Percentiles rank a stretch among this genome's conserved stretches.
phyloP scores from a whole-genome alignment of 1,140 invertebrate genomes.

The Chymomyza costata region DNA sequence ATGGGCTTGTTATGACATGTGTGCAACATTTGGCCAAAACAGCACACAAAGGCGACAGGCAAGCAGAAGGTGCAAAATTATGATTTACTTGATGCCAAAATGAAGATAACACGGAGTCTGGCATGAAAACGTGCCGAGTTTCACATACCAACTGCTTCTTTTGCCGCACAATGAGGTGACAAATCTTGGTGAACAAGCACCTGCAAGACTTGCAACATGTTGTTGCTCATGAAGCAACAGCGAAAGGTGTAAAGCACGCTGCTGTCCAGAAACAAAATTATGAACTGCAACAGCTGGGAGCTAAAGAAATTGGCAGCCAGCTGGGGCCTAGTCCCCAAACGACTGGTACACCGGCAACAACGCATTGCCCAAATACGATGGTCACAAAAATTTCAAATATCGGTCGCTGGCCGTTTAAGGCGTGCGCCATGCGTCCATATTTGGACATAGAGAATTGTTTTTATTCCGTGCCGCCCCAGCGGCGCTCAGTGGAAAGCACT shows the following conservation, averaged over 20 bases:
- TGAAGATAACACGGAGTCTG: conserved; percentile 45
- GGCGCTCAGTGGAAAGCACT: no score
- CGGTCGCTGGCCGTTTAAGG: conserved; percentile 59
- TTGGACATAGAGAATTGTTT: conserved; percentile 44
- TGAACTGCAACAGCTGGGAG: conserved; percentile 18
- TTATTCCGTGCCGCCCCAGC: no score
- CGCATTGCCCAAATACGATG: conserved; percentile 41
- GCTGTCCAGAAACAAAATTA: conserved; percentile 42
- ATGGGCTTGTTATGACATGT: no score
- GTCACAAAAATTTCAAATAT: conserved; percentile 57
- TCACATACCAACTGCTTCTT: conserved; percentile 11
- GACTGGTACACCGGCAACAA: no score
- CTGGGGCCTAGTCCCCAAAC: conserved; percentile 7
- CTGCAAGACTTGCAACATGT: conserved; percentile 34
- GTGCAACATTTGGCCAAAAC: no score
- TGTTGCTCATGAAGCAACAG: no score
- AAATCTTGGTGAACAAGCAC: conserved; percentile 47
- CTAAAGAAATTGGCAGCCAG: no score
- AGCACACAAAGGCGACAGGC: conserved; percentile 11
- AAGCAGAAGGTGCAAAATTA: conserved; percentile 48
- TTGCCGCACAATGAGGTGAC: conserved; percentile 36
- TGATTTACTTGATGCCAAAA: conserved; percentile 51
- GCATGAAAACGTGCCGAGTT: conserved; percentile 8
- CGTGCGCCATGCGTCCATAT: conserved; percentile 33
- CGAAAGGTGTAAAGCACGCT: conserved; percentile 46